These are phyloP conservation scores for Venustaconcha ellipsiformis DNA, from an alignment of 1,140 invertebrate species.

Conservation along the genomic window DNA sequence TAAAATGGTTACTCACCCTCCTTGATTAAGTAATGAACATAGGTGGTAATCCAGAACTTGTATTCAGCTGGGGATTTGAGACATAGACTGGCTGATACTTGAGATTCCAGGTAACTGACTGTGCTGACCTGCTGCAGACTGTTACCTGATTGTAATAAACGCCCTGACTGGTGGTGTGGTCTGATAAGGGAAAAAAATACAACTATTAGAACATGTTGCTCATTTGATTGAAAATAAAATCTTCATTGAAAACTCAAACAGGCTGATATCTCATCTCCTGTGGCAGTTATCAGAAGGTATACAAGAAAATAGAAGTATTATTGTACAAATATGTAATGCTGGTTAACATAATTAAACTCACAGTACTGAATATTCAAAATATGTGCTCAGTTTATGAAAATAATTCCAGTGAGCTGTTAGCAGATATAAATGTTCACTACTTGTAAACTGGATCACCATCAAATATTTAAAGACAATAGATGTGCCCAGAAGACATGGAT, in stretches of 20 bases:
- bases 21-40: constrained; percentile 80
- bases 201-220: not conserved
- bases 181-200: constrained; percentile 29
- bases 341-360: too few relatives aligned
- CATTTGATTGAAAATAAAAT: not conserved
- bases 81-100: constrained; percentile 78
- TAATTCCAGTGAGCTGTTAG: too few relatives aligned
- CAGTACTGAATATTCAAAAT: too few relatives aligned
- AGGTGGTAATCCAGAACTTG: constrained; percentile 81
- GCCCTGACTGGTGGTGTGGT: constrained; percentile 43
- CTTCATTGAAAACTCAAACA: not conserved
- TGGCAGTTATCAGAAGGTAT: too few relatives aligned
- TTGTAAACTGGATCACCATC: too few relatives aligned
- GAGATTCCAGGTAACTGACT: constrained; percentile 82
- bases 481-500: too few relatives aligned
- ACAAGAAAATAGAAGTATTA: too few relatives aligned
- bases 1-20: constrained; percentile 74
- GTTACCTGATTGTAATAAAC: constrained; percentile 48
- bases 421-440: too few relatives aligned
- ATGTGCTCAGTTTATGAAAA: too few relatives aligned
- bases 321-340: too few relatives aligned
- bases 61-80: constrained; percentile 81
- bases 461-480: too few relatives aligned
- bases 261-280: not conserved
- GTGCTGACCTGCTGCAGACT: constrained; percentile 68